Conservation (phyloP, 2,888 invertebrate species). For the Leptarthrus brevirostris region DNA sequence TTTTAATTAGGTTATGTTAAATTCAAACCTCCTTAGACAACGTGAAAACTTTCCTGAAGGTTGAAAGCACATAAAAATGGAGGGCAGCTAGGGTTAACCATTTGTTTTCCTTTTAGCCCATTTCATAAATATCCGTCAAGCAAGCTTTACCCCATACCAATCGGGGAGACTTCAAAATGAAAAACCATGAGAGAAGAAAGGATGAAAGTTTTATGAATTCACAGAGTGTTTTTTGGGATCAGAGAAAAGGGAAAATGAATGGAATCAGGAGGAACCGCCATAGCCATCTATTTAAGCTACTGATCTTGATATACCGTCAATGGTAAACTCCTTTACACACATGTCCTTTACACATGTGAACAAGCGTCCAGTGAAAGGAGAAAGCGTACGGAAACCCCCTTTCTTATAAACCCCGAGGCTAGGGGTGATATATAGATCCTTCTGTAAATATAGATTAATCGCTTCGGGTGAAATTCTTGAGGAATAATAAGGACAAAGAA, state of each 20-base stretch:
- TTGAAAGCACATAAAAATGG: background rate
- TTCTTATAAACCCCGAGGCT: background rate
- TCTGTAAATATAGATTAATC: slow-evolving; percentile 55
- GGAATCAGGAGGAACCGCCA: slow-evolving; percentile 41
- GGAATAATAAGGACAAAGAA: slow-evolving; percentile 55
- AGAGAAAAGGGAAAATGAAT: slow-evolving; percentile 29
- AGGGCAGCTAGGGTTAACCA: background rate
- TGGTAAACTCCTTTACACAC: slow-evolving; percentile 36
- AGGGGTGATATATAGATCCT: slow-evolving; percentile 52
- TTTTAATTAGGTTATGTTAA: too few species aligned
- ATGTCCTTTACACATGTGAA: slow-evolving; percentile 40
- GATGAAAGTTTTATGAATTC: slow-evolving; percentile 47
- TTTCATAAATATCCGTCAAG: slow-evolving; percentile 36
- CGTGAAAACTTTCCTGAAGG: too few species aligned
- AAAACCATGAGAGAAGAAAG: slow-evolving; percentile 24
- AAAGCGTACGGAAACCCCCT: slow-evolving; percentile 13
- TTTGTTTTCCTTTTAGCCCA: slow-evolving; percentile 19
- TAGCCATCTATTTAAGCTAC: slow-evolving; percentile 47
- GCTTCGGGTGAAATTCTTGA: slow-evolving; percentile 54
- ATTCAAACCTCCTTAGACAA: too few species aligned
- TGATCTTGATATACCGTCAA: slow-evolving; percentile 46
- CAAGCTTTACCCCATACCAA: background rate
- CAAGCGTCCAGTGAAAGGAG: background rate
- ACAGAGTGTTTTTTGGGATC: slow-evolving; percentile 28
- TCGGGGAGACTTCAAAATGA: slow-evolving; percentile 22